These are phyloP conservation scores for Galerucella pusilla DNA, from an alignment of 2,888 invertebrate species.

Conservation along the genomic window DNA sequence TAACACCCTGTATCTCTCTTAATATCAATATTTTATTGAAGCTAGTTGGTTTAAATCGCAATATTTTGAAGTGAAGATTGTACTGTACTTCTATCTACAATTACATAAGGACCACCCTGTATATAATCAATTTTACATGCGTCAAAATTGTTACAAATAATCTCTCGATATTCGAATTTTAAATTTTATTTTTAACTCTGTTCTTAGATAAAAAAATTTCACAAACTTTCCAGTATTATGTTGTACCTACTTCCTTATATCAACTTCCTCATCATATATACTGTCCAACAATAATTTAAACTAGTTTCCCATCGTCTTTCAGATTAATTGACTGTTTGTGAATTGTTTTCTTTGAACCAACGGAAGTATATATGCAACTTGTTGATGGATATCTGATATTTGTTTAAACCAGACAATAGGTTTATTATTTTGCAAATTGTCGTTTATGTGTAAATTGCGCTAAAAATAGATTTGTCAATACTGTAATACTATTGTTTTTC, in stretches of 20 bases:
- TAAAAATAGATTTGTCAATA: background rate
- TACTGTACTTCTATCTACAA: no score
- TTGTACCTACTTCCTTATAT: background rate
- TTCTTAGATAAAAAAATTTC: background rate
- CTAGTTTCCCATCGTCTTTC: slow-evolving; percentile 11
- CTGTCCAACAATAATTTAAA: slow-evolving; percentile 1
- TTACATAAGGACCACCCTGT: no score
- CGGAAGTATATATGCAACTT: slow-evolving; percentile 19
- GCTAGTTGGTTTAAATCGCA: no score
- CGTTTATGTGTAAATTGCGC: background rate
- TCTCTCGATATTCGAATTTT: background rate
- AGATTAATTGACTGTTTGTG: slow-evolving; percentile 16
- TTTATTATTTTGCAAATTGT: slow-evolving; percentile 20
- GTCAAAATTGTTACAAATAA: no score
- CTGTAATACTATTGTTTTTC: background rate
- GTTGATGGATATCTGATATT: slow-evolving; percentile 20
- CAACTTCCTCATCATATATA: background rate
- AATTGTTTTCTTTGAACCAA: slow-evolving; percentile 22
- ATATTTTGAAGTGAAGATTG: no score
- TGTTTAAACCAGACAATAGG: slow-evolving; percentile 11
- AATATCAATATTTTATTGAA: no score
- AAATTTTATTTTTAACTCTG: background rate
- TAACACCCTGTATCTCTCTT: no score
- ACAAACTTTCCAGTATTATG: background rate
- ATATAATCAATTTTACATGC: no score